Percentiles rank a stretch among this genome's conserved stretches.
Conservation (phyloP, 2,888 invertebrate species). For the Hedychridium roseum region DNA sequence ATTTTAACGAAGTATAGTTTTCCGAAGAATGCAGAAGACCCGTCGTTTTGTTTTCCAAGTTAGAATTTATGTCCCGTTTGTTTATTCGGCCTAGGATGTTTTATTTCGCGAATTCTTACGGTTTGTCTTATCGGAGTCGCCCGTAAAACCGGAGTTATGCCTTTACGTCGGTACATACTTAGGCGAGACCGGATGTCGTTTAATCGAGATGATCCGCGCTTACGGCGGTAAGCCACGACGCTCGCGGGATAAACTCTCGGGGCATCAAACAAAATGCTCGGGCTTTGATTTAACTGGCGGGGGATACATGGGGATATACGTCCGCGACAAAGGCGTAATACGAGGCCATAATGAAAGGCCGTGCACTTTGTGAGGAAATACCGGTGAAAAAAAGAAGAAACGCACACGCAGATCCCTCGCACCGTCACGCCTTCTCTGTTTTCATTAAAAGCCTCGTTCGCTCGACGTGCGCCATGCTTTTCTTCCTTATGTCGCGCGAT, state of each 20-base stretch:
- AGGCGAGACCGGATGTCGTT: conserved; percentile 14
- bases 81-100: too few relatives aligned
- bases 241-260: too few relatives aligned
- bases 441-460: conserved; percentile 45
- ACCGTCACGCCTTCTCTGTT: conserved; percentile 44
- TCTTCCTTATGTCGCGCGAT: conserved; percentile 6
- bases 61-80: too few relatives aligned
- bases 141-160: not conserved
- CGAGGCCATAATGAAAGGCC: conserved; percentile 45
- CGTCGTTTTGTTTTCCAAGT: too few relatives aligned
- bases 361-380: conserved; percentile 32
- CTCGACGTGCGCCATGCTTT: conserved; percentile 11
- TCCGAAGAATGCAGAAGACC: too few relatives aligned
- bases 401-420: too few relatives aligned
- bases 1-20: too few relatives aligned
- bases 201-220: conserved; percentile 14
- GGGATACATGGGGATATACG: conserved; percentile 7
- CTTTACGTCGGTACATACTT: not conserved
- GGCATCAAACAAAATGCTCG: conserved; percentile 29
- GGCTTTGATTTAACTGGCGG: conserved; percentile 45
- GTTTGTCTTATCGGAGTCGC: not conserved
- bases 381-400: conserved; percentile 22
- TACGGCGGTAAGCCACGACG: conserved; percentile 15
- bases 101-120: conserved; percentile 9
- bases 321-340: conserved; percentile 33